Percentiles rank a stretch among this genome's conserved stretches.
phyloP scores from a whole-genome alignment of 2,797 vertebrate genomes.

The Rhinatrema bivittatum region DNA sequence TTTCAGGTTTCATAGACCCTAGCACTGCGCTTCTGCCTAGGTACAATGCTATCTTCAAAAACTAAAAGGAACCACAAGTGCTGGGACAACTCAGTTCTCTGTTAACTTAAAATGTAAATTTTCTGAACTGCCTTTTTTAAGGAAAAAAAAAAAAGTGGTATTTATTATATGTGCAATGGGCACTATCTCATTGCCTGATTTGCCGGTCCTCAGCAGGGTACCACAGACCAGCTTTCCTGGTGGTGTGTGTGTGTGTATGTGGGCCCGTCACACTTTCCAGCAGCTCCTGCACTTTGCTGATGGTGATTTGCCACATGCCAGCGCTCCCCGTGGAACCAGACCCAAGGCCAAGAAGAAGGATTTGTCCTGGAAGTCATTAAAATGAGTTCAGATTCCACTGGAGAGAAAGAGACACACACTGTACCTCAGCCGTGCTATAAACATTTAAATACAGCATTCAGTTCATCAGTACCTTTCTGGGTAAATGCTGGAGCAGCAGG shows the following conservation, averaged over 20 bases:
- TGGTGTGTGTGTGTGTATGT: too few relatives aligned
- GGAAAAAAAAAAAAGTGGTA: conserved; percentile 39
- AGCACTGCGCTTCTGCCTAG: conserved; percentile 73
- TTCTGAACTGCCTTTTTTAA: conserved; percentile 77
- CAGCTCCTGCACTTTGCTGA: too few relatives aligned
- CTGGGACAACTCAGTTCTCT: conserved; percentile 83
- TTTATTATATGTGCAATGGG: conserved; percentile 39
- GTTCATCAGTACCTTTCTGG: conserved; percentile 19
- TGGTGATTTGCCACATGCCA: too few relatives aligned
- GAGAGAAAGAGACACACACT: neutral
- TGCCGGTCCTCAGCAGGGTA: conserved; percentile 25
- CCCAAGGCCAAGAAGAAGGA: too few relatives aligned
- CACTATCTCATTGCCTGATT: conserved; percentile 29
- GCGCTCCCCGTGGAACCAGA: too few relatives aligned
- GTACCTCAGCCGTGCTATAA: conserved; percentile 8
- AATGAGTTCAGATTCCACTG: conserved; percentile 2
- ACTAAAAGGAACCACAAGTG: conserved; percentile 87
- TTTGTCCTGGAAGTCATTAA: conserved; percentile 2
- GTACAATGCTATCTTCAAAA: conserved; percentile 58
- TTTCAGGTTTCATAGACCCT: conserved; percentile 93
- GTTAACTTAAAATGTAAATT: conserved; percentile 79
- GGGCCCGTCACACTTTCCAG: too few relatives aligned
- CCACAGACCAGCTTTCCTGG: too few relatives aligned
- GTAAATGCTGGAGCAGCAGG: neutral
- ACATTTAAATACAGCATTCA: conserved; percentile 6